These are phyloP conservation scores for Leuctra nigra DNA, from an alignment of 2,888 invertebrate genomes.

Conservation along the genomic window DNA sequence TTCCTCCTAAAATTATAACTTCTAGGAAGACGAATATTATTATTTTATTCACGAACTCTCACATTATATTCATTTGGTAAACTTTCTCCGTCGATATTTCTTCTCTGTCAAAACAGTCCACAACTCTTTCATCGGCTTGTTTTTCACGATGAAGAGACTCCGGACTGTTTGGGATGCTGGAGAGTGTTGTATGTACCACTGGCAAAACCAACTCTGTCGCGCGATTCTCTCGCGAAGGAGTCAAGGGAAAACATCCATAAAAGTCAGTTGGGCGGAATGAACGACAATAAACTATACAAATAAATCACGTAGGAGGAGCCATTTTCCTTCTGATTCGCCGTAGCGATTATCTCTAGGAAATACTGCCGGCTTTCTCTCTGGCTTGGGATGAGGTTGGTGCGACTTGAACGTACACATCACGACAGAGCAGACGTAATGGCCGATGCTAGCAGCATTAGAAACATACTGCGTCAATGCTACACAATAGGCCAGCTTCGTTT, in stretches of 20 bases:
- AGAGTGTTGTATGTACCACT: background rate
- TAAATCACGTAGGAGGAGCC: conserved; percentile 36
- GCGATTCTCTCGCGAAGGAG: background rate
- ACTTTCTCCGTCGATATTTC: background rate
- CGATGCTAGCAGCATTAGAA: conserved; percentile 11
- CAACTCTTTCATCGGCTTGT: conserved; percentile 4
- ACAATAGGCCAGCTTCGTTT: background rate
- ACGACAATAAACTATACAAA: conserved; percentile 40
- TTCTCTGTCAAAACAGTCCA: conserved; percentile 11
- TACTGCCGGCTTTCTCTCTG: conserved; percentile 18
- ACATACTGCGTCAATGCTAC: conserved; percentile 12
- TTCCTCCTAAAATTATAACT: background rate
- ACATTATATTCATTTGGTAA: background rate
- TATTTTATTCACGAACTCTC: conserved; percentile 11
- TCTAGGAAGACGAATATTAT: conserved; percentile 4
- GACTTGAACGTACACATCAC: no score
- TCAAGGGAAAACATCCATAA: conserved; percentile 39
- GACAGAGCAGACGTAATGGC: conserved; percentile 17
- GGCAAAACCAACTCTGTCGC: conserved; percentile 18
- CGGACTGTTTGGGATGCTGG: background rate
- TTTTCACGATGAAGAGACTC: background rate
- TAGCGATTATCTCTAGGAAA: conserved; percentile 33
- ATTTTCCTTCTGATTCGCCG: conserved; percentile 36
- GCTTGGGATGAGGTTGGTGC: conserved; percentile 5
- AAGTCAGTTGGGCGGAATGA: conserved; percentile 39